Conservation (phyloP, 1,140 invertebrate species). For the Calephelis virginiensis region DNA sequence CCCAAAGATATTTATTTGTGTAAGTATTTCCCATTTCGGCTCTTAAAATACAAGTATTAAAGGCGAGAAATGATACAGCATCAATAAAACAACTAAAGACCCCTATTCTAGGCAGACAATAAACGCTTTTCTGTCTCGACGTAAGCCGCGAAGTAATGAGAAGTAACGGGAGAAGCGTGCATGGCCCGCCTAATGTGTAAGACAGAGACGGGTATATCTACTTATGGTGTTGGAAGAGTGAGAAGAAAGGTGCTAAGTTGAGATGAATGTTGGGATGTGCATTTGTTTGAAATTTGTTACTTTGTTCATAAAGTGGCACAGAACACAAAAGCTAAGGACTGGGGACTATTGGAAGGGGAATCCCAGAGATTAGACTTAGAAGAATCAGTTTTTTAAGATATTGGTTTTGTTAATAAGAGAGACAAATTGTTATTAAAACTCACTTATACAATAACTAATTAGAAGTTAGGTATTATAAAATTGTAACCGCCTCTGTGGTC, state of each 20-base stretch:
- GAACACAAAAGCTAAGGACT: background rate
- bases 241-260: slow-evolving; percentile 48
- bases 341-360: background rate
- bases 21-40: too few species aligned
- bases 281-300: slow-evolving; percentile 22
- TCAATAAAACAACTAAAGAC: slow-evolving; percentile 67
- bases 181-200: slow-evolving; percentile 50
- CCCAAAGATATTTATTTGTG: too few species aligned
- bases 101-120: slow-evolving; percentile 54
- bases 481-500: too few species aligned
- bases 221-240: slow-evolving; percentile 21
- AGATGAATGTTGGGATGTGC: slow-evolving; percentile 39
- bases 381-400: background rate
- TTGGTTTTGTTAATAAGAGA: background rate
- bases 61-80: slow-evolving; percentile 34
- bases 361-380: background rate
- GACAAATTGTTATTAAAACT: too few species aligned
- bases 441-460: too few species aligned
- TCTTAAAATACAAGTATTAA: slow-evolving; percentile 15
- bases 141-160: slow-evolving; percentile 64
- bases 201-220: slow-evolving; percentile 33
- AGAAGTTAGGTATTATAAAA: too few species aligned
- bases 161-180: slow-evolving; percentile 66
- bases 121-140: slow-evolving; percentile 43
- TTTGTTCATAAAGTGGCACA: slow-evolving; percentile 4